phyloP scores from a whole-genome alignment of 1,140 invertebrate species.

The Wiebesia pumilae region DNA sequence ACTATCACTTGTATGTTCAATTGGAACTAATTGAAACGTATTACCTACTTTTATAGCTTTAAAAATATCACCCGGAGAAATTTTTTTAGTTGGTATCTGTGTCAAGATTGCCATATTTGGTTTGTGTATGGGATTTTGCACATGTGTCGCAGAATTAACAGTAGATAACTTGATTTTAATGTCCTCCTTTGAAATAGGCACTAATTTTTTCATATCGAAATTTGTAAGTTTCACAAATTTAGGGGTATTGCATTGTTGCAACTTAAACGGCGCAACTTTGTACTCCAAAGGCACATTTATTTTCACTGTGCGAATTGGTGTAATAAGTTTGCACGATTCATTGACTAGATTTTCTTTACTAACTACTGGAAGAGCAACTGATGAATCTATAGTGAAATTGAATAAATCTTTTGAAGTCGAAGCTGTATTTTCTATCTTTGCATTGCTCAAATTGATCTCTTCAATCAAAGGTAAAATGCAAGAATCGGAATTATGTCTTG shows the following conservation, averaged over 20 bases:
- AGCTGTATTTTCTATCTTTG: not conserved
- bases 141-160: constrained; percentile 35
- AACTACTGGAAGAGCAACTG: constrained; percentile 48
- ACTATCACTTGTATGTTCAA: constrained; percentile 53
- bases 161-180: constrained; percentile 53
- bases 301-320: constrained; percentile 34
- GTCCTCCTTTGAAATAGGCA: constrained; percentile 57
- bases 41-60: constrained; percentile 60
- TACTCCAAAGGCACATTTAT: constrained; percentile 44
- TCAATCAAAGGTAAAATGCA: constrained; percentile 50
- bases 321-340: constrained; percentile 11
- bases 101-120: constrained; percentile 55
- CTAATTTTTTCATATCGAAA: constrained; percentile 59
- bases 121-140: constrained; percentile 37
- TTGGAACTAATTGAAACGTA: constrained; percentile 58
- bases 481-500: constrained; percentile 58
- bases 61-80: constrained; percentile 60
- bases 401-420: not conserved
- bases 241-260: constrained; percentile 33
- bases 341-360: constrained; percentile 59
- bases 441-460: not conserved
- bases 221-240: constrained; percentile 59
- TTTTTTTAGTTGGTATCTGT: constrained; percentile 51
- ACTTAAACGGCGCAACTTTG: constrained; percentile 37
- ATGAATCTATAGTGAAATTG: not conserved